Conservation (phyloP, 1,140 invertebrate species). For the Drosophila kanapiae region DNA sequence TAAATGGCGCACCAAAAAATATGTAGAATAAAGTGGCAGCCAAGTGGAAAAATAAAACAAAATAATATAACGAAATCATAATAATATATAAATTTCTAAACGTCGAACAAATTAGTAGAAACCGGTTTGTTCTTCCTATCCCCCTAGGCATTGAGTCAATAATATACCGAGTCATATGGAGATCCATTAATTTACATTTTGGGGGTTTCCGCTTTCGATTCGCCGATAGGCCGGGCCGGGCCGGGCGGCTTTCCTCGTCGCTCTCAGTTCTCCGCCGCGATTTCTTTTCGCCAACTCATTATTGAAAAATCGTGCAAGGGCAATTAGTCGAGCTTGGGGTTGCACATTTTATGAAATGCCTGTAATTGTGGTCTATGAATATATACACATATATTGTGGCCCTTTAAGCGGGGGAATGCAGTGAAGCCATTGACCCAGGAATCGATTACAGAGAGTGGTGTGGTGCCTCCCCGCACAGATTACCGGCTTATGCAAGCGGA, state of each 20-base stretch:
- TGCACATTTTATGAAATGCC: slow-evolving; percentile 41
- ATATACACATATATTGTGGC: slow-evolving; percentile 5
- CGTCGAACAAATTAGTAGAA: slow-evolving; percentile 53
- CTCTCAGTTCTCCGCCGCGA: slow-evolving; percentile 1
- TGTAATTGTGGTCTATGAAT: slow-evolving; percentile 42
- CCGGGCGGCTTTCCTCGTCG: slow-evolving; percentile 10
- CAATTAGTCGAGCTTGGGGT: slow-evolving; percentile 52
- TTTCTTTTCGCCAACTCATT: slow-evolving; percentile 62
- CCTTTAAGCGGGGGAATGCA: neutral
- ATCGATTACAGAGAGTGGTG: slow-evolving; percentile 31
- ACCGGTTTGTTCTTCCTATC: slow-evolving; percentile 60
- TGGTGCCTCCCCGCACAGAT: slow-evolving; percentile 12
- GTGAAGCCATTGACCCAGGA: slow-evolving; percentile 38
- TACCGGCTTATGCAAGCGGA: slow-evolving; percentile 49
- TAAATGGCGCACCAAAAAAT: slow-evolving; percentile 69
- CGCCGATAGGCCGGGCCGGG: slow-evolving; percentile 16
- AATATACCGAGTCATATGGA: slow-evolving; percentile 55
- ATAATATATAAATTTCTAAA: slow-evolving; percentile 48
- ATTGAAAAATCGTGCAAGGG: slow-evolving; percentile 73
- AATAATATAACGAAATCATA: slow-evolving; percentile 30
- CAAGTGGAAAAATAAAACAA: slow-evolving; percentile 15
- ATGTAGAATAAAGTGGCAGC: slow-evolving; percentile 23
- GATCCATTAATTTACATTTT: slow-evolving; percentile 80
- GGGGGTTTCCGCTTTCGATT: slow-evolving; percentile 70
- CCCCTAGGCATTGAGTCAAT: slow-evolving; percentile 12